A percentile compares a stretch with the other conserved stretches of the same genome.
Conservation (phyloP, 2,888 invertebrate genomes). For the Metellina segmentata region DNA sequence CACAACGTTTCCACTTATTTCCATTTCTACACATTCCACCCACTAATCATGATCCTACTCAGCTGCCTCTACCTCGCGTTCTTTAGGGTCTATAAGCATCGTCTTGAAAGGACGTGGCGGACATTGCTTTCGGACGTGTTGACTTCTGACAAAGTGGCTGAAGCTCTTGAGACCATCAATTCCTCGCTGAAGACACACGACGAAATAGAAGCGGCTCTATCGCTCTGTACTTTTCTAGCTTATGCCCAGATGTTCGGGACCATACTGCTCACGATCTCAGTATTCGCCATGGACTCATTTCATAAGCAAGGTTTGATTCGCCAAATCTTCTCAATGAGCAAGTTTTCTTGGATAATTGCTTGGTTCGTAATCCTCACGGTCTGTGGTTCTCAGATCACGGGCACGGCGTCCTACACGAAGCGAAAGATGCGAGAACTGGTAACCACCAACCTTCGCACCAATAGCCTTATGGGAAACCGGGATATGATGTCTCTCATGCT, state of each 20-base stretch:
- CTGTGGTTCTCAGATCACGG: constrained; percentile 10
- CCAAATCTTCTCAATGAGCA: not conserved
- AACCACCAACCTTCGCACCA: not conserved
- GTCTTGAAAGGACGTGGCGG: not conserved
- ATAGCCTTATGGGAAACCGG: not conserved
- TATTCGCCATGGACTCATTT: not conserved
- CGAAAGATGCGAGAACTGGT: not conserved
- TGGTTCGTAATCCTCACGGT: constrained; percentile 31
- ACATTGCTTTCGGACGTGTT: not conserved
- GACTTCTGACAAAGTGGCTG: not conserved
- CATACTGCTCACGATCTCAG: constrained; percentile 10
- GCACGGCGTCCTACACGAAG: not conserved
- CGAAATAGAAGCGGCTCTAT: constrained; percentile 22
- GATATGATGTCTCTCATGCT: constrained; percentile 9
- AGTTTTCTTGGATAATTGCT: constrained; percentile 31
- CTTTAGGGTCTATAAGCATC: not conserved
- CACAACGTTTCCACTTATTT: not conserved
- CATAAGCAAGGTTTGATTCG: not conserved
- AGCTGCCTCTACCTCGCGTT: constrained; percentile 20
- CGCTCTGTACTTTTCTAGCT: constrained; percentile 10
- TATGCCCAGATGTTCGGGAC: constrained; percentile 18
- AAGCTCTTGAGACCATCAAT: not conserved
- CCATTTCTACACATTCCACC: constrained; percentile 18
- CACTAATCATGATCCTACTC: constrained; percentile 12
- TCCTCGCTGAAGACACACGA: constrained; percentile 20